Percentiles rank a stretch among this genome's conserved stretches.
Conservation (phyloP, 2,888 invertebrate species). For the Conops quadrifasciatus region DNA sequence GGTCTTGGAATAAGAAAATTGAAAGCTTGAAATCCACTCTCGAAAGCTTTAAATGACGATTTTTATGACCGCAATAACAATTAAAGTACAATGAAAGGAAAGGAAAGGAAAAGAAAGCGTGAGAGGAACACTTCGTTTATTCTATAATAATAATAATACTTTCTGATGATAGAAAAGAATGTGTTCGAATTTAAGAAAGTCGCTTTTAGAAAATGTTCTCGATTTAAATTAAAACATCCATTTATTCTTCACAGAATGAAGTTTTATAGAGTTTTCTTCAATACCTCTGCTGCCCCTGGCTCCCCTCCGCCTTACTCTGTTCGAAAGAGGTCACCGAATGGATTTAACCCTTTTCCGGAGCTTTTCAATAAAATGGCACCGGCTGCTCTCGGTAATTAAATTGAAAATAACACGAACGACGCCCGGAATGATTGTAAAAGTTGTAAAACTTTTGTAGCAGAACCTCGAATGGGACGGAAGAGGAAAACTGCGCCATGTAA, state of each 20-base stretch:
- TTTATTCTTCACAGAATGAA: too few species aligned
- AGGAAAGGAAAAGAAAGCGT: neutral
- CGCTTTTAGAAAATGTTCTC: too few species aligned
- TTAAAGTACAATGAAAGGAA: neutral
- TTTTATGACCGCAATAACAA: too few species aligned
- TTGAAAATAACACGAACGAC: constrained; percentile 30
- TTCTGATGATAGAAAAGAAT: too few species aligned
- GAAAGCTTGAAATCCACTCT: too few species aligned
- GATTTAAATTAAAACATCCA: too few species aligned
- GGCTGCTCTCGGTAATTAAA: constrained; percentile 29
- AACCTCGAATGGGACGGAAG: neutral
- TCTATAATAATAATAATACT: too few species aligned
- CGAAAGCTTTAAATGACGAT: too few species aligned
- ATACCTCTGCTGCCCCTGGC: neutral
- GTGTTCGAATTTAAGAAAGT: too few species aligned
- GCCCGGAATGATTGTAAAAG: constrained; percentile 27
- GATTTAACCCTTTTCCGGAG: constrained; percentile 14
- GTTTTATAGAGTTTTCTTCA: too few species aligned
- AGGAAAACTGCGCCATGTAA: neutral
- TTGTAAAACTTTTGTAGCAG: constrained; percentile 29
- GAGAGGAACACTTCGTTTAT: neutral
- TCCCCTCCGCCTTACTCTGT: neutral
- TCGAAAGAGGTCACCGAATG: neutral
- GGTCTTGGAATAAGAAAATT: neutral
- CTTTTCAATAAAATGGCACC: constrained; percentile 15